Percentiles rank a stretch among this genome's conserved stretches.
phyloP scores from a whole-genome alignment of 1,140 invertebrate species.

The Polypedilum pembai region DNA sequence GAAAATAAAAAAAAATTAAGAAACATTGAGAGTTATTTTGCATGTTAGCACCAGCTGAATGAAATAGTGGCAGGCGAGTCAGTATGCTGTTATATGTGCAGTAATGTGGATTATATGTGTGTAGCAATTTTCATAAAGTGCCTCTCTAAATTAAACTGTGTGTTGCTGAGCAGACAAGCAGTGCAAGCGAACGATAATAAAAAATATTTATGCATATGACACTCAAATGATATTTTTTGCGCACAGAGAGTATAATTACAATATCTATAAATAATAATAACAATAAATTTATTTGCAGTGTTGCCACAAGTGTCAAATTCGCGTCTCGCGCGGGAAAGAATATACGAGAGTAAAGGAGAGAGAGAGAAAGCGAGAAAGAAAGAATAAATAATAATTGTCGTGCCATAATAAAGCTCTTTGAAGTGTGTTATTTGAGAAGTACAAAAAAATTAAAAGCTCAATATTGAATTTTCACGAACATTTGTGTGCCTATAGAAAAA shows the following conservation, averaged over 20 bases:
- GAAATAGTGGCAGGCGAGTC: no score
- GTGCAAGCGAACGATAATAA: not conserved
- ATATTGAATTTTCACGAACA: no score
- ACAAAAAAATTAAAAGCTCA: not conserved
- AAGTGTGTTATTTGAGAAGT: not conserved
- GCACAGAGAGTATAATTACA: constrained; percentile 12
- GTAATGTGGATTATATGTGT: not conserved
- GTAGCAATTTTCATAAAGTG: not conserved
- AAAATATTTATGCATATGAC: not conserved
- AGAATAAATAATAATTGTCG: not conserved
- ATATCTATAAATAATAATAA: constrained; percentile 20
- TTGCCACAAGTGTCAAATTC: not conserved
- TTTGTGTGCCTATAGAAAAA: no score
- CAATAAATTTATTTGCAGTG: constrained; percentile 19
- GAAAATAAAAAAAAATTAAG: not conserved
- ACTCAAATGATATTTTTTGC: not conserved
- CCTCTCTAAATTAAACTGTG: not conserved
- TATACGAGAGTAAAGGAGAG: no score
- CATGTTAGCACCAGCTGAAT: no score
- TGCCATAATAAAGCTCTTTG: not conserved
- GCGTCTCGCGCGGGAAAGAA: not conserved
- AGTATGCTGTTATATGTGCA: no score
- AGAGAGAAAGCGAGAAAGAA: not conserved
- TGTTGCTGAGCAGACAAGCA: no score
- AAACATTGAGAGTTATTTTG: no score